Evolutionary conservation across 2,113 vertebrate species (phyloP).

Genomic region (Mormyrus lacerda): DNA sequence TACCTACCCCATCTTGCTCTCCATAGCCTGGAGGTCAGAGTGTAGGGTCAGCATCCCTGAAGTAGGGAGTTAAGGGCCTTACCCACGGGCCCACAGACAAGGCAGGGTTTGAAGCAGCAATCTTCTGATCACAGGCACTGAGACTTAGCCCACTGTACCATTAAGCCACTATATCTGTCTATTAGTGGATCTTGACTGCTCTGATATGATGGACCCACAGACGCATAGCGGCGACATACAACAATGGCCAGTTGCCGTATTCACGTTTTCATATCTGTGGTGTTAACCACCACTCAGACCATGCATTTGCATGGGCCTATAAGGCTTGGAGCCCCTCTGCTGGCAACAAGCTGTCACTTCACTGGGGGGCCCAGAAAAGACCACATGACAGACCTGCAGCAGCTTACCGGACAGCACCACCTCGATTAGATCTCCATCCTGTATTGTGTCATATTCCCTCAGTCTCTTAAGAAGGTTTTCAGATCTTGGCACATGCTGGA

Average conservation of each 20-base stretch:
- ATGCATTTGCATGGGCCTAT: neutral
- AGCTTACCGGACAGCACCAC: constrained; percentile 56
- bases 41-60: too few relatives aligned
- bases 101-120: neutral
- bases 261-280: neutral
- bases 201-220: neutral
- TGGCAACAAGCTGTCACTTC: neutral
- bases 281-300: neutral
- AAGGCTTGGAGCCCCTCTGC: neutral
- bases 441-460: constrained; percentile 40
- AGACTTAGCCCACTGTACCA: neutral
- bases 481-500: constrained; percentile 43
- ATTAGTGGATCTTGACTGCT: neutral
- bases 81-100: too few relatives aligned
- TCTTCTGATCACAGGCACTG: neutral
- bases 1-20: too few relatives aligned
- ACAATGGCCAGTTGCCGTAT: neutral
- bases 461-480: constrained; percentile 49
- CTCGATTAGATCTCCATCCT: constrained; percentile 58
- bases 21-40: too few relatives aligned
- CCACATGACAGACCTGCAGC: neutral
- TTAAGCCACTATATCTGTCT: neutral
- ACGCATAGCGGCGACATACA: neutral
- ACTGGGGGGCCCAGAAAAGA: neutral
- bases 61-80: too few relatives aligned